phyloP scores from a whole-genome alignment of 2,888 invertebrate species.

The Argyresthia albistria region DNA sequence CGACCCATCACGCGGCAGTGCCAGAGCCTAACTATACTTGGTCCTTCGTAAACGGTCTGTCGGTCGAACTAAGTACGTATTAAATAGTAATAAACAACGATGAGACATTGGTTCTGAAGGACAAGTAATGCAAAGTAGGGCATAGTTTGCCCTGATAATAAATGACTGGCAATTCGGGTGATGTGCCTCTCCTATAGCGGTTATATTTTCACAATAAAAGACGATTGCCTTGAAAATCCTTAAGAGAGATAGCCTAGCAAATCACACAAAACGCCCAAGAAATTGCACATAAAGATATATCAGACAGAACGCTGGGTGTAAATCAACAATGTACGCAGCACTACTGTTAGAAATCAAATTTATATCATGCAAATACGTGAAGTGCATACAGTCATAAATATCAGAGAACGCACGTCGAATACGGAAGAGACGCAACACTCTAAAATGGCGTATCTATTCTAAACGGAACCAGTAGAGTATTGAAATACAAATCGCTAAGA shows the following conservation, averaged over 20 bases:
- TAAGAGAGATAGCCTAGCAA: too few species aligned
- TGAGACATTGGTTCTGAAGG: too few species aligned
- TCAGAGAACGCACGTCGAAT: constrained; percentile 49
- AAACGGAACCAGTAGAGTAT: constrained; percentile 60
- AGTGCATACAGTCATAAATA: constrained; percentile 53
- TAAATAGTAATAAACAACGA: too few species aligned
- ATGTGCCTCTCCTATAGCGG: too few species aligned
- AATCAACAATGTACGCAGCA: constrained; percentile 3
- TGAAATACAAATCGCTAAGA: constrained; percentile 62
- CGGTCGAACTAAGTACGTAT: too few species aligned
- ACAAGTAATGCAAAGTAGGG: too few species aligned
- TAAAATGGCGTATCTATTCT: constrained; percentile 61
- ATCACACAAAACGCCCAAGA: too few species aligned
- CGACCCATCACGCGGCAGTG: not conserved
- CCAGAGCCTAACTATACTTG: too few species aligned
- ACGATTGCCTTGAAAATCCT: too few species aligned
- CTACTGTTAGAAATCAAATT: constrained; percentile 13
- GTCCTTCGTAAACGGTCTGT: not conserved
- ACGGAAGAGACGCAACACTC: constrained; percentile 49
- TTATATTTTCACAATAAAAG: too few species aligned
- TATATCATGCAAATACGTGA: constrained; percentile 26
- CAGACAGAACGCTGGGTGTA: not conserved
- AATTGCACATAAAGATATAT: not conserved
- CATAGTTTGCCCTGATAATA: too few species aligned
- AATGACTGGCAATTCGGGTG: too few species aligned